Percentiles rank a stretch among this genome's conserved stretches.
Conservation (phyloP, 2,113 vertebrate genomes). For the Orthonyx spaldingii region DNA sequence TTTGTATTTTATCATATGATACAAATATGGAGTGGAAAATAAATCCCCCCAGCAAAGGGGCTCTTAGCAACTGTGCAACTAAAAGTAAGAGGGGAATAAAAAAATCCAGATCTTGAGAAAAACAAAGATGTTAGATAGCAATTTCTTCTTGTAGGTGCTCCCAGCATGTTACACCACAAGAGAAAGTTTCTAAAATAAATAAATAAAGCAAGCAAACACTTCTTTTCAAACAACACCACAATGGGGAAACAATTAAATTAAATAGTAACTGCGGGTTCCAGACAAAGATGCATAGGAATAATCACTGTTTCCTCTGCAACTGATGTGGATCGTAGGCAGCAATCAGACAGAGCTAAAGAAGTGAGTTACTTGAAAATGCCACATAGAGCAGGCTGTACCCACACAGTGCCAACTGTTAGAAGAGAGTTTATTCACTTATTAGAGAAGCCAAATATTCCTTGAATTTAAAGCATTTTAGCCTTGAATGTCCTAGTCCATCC, state of each 20-base stretch:
- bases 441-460: neutral
- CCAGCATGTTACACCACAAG: neutral
- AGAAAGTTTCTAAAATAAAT: neutral
- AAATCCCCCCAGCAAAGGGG: neutral
- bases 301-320: neutral
- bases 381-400: neutral
- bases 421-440: neutral
- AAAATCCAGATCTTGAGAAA: neutral
- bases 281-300: neutral
- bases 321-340: neutral
- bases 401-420: neutral
- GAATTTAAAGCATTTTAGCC: neutral
- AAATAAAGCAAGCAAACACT: neutral
- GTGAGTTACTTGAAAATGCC: neutral
- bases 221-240: neutral
- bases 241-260: neutral
- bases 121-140: neutral
- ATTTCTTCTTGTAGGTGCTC: neutral
- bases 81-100: neutral
- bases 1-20: neutral
- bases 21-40: neutral
- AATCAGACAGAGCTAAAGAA: neutral
- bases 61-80: neutral
- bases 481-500: rapidly evolving
- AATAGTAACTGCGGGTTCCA: neutral